Conservation (phyloP, 2,113 vertebrate species). For the Nicator chloris region DNA sequence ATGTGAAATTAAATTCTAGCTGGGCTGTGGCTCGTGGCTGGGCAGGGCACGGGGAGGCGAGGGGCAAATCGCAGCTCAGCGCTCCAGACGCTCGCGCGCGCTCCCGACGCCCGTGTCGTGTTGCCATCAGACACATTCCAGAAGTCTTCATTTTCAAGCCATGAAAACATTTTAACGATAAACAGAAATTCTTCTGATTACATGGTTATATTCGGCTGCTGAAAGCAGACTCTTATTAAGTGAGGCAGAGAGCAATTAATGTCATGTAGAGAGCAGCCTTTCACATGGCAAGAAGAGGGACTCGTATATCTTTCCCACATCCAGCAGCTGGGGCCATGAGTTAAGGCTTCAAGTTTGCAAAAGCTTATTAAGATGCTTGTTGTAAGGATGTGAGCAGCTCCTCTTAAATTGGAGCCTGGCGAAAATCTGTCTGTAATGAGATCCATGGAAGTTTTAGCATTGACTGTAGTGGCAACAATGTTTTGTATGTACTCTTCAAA, state of each 20-base stretch:
- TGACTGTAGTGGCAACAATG: not conserved
- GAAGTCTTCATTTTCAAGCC: constrained; percentile 25
- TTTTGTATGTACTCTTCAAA: not conserved
- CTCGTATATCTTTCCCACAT: not conserved
- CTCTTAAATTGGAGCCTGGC: not conserved
- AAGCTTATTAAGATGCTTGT: not conserved
- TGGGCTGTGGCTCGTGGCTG: not conserved
- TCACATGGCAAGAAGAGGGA: not conserved
- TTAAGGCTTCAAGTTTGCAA: constrained; percentile 17
- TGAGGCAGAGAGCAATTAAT: constrained; percentile 38
- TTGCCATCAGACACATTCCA: constrained; percentile 13
- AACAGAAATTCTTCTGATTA: constrained; percentile 42
- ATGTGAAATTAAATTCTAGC: not conserved
- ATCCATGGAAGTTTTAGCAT: not conserved
- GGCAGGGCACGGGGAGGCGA: not conserved
- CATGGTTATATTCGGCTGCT: constrained; percentile 26
- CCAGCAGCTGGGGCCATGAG: constrained; percentile 15
- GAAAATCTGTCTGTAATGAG: not conserved
- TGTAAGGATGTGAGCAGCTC: not conserved
- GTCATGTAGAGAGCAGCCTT: constrained; percentile 20
- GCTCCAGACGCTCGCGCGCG: not conserved
- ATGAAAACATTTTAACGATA: constrained; percentile 43
- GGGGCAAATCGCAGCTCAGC: not conserved
- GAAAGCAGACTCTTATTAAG: constrained; percentile 38
- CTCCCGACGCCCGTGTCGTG: not conserved